These are phyloP conservation scores for Chroicocephalus ridibundus DNA, from an alignment of 2,113 vertebrate species.

Conservation along the genomic window DNA sequence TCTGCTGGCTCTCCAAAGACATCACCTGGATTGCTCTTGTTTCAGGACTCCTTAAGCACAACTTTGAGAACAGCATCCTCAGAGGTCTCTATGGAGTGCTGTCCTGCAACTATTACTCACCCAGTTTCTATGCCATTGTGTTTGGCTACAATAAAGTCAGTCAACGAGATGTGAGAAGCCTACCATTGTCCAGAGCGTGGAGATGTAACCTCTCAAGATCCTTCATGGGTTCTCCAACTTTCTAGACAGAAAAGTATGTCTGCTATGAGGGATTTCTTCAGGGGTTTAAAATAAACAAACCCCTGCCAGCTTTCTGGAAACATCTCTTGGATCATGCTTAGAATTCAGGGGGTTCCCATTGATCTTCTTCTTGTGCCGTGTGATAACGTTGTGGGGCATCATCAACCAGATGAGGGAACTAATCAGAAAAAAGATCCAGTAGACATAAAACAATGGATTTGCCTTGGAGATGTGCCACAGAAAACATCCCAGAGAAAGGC, in stretches of 20 bases:
- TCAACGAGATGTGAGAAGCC: not conserved
- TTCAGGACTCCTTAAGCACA: not conserved
- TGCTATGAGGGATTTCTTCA: not conserved
- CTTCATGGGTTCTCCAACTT: not conserved
- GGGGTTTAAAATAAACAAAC: not conserved
- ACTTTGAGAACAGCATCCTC: not conserved
- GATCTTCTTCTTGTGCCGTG: not conserved
- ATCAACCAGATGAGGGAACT: not conserved
- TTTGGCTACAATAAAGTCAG: conserved; percentile 13
- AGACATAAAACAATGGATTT: not conserved
- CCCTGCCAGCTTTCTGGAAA: not conserved
- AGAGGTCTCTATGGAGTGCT: not conserved
- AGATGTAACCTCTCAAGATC: not conserved
- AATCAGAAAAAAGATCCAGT: not conserved
- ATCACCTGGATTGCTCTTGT: not conserved
- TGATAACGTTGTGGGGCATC: not conserved
- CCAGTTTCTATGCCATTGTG: not conserved
- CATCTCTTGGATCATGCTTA: not conserved
- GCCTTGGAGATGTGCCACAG: not conserved
- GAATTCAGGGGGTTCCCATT: not conserved
- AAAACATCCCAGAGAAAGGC: not conserved
- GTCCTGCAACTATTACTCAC: conserved; percentile 1
- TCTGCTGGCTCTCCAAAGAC: conserved; percentile 20
- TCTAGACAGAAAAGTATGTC: not conserved
- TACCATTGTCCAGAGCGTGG: not conserved